Conservation (phyloP, 2,888 invertebrate species). For the Subacronicta megacephala region DNA sequence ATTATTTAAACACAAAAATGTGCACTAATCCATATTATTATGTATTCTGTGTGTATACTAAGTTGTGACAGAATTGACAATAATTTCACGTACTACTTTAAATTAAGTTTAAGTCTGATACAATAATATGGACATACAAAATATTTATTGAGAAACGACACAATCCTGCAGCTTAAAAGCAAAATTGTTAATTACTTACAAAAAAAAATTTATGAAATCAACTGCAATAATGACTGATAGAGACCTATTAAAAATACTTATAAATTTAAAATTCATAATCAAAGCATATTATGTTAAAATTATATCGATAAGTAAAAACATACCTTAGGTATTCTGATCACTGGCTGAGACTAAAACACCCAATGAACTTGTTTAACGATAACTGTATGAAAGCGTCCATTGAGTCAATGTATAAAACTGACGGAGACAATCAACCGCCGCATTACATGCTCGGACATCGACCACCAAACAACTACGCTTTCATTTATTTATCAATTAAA, state of each 20-base stretch:
- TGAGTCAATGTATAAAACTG: conserved; percentile 76
- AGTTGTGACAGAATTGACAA: no score
- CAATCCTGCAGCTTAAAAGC: no score
- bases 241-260: conserved; percentile 3
- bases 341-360: conserved; percentile 37
- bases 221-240: background rate
- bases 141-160: no score
- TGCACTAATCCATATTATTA: no score
- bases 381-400: conserved; percentile 58
- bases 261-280: conserved; percentile 4
- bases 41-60: no score
- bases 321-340: conserved; percentile 32
- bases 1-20: no score
- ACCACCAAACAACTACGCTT: conserved; percentile 66
- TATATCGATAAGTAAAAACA: conserved; percentile 32
- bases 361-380: conserved; percentile 54
- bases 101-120: no score
- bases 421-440: conserved; percentile 62
- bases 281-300: conserved; percentile 18
- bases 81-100: no score
- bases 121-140: no score
- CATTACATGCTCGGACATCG: conserved; percentile 80
- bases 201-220: conserved; percentile 24
- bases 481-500: conserved; percentile 51
- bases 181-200: no score